Conservation (phyloP, 92 coral and sea anemone genomes). For the Porites divaricata region DNA sequence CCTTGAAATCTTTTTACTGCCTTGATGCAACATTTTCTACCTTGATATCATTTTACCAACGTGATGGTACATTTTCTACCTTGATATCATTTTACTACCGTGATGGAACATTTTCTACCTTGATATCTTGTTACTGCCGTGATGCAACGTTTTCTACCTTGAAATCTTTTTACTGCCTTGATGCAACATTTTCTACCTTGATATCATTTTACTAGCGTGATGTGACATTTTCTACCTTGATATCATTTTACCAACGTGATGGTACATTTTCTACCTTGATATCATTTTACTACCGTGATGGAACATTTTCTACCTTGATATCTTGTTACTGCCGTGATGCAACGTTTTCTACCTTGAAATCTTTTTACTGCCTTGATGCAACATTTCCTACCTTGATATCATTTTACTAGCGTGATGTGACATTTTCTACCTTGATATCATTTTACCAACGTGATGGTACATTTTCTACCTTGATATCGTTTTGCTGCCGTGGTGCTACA, state of each 20-base stretch:
- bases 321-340: neutral
- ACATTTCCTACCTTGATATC: neutral
- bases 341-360: neutral
- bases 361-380: neutral
- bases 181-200: neutral
- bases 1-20: too few relatives aligned
- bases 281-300: too few relatives aligned
- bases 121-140: neutral
- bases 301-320: too few relatives aligned
- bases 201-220: neutral
- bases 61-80: neutral
- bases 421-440: neutral
- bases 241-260: too few relatives aligned
- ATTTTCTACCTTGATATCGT: too few relatives aligned
- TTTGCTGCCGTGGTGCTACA: too few relatives aligned
- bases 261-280: too few relatives aligned
- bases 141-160: neutral
- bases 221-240: too few relatives aligned
- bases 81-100: too few relatives aligned
- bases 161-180: slow-evolving; percentile 1
- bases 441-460: neutral
- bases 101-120: neutral
- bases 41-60: neutral
- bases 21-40: too few relatives aligned
- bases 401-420: neutral